Conservation (phyloP, 2,888 invertebrate species). For the Apotomis capreana region DNA sequence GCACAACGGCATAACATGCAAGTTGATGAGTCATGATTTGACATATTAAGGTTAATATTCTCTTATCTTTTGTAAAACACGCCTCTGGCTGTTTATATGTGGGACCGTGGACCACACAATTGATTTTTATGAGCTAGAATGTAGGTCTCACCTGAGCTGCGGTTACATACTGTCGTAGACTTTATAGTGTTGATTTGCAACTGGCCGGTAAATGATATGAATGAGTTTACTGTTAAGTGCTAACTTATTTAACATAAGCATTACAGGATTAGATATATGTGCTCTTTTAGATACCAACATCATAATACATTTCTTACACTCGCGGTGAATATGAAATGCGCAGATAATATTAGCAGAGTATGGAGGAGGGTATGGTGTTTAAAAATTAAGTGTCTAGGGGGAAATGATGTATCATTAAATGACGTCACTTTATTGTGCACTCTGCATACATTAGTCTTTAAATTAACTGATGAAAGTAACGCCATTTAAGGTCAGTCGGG, state of each 20-base stretch:
- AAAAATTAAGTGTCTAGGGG: no score
- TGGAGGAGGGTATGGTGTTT: no score
- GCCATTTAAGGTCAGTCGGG: no score
- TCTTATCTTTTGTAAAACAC: slow-evolving; percentile 19
- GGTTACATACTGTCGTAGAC: neutral
- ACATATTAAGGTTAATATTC: slow-evolving; percentile 37
- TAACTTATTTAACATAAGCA: no score
- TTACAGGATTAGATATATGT: neutral
- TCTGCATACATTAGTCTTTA: no score
- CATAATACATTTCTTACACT: no score
- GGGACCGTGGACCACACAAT: slow-evolving; percentile 27
- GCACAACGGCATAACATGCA: neutral
- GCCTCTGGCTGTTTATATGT: slow-evolving; percentile 11
- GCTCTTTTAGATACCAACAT: neutral
- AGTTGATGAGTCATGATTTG: slow-evolving; percentile 30
- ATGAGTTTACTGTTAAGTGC: no score
- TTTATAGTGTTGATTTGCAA: no score
- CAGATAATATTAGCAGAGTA: no score
- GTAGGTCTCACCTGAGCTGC: slow-evolving; percentile 20
- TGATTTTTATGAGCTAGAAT: slow-evolving; percentile 30
- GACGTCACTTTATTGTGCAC: no score
- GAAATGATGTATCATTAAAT: no score
- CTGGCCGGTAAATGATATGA: neutral
- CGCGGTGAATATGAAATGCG: neutral
- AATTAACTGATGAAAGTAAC: no score